These are phyloP conservation scores for Scomberomorus guttatus DNA, from an alignment of 2,797 vertebrate species.

Conservation along the genomic window DNA sequence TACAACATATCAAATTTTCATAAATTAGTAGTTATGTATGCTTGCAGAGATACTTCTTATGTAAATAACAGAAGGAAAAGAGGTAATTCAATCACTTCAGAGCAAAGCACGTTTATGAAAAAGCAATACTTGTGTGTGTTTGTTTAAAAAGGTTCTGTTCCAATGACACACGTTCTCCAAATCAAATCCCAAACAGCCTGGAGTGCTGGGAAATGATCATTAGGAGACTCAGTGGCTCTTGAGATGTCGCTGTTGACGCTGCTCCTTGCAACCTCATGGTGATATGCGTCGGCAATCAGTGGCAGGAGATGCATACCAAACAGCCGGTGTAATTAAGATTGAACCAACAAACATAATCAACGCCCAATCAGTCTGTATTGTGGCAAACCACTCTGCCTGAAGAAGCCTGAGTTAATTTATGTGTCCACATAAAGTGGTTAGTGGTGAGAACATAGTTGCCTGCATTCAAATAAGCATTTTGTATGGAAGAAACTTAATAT, in stretches of 20 bases:
- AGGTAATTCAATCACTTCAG: slow-evolving; percentile 38
- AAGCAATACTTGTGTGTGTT: slow-evolving; percentile 16
- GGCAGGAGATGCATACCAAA: slow-evolving; percentile 48
- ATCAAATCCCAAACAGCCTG: slow-evolving; percentile 59
- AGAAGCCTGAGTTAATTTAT: slow-evolving; percentile 39
- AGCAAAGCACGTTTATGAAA: slow-evolving; percentile 21
- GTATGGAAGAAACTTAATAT: not conserved
- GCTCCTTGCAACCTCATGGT: slow-evolving; percentile 37
- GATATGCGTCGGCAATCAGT: slow-evolving; percentile 62
- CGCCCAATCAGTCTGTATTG: slow-evolving; percentile 71
- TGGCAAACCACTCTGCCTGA: slow-evolving; percentile 52
- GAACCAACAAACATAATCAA: slow-evolving; percentile 78
- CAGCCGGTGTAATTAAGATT: slow-evolving; percentile 66
- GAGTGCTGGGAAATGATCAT: slow-evolving; percentile 66
- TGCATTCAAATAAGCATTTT: slow-evolving; percentile 16
- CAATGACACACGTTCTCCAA: slow-evolving; percentile 39
- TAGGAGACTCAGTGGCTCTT: slow-evolving; percentile 61
- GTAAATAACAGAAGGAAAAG: not conserved
- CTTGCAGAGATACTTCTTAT: not conserved
- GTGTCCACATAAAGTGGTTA: slow-evolving; percentile 34
- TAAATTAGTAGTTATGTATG: not conserved
- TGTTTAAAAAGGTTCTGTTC: slow-evolving; percentile 17
- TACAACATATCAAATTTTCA: not conserved
- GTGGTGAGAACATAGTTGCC: slow-evolving; percentile 10
- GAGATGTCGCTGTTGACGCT: slow-evolving; percentile 48